Conservation (phyloP, 2,113 vertebrate genomes). For the Menidia beryllina region DNA sequence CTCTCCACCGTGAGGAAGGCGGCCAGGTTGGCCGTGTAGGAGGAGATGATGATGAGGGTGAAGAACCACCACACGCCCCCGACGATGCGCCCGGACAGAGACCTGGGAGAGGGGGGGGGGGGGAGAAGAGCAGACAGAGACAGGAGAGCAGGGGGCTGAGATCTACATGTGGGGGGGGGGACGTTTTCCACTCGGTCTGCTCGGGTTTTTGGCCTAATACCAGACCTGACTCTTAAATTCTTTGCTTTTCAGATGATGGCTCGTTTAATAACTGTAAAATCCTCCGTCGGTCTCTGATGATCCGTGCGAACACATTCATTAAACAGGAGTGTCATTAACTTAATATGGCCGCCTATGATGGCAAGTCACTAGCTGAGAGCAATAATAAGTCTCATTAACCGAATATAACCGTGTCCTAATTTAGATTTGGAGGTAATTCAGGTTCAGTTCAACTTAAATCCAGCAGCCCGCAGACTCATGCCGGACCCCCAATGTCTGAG, state of each 20-base stretch:
- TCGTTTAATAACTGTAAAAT: constrained; percentile 1
- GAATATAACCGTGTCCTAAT: constrained; percentile 26
- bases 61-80: constrained; percentile 99
- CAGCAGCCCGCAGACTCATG: too few species aligned
- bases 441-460: too few species aligned
- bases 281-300: not conserved
- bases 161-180: not conserved
- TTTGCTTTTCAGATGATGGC: not conserved
- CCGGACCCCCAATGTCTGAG: too few species aligned
- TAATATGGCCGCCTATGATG: constrained; percentile 18
- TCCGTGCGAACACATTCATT: not conserved
- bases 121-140: constrained; percentile 20
- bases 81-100: constrained; percentile 95
- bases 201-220: not conserved
- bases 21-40: constrained; percentile 97
- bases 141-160: constrained; percentile 35
- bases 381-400: constrained; percentile 44
- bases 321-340: constrained; percentile 29
- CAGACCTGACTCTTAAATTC: not conserved
- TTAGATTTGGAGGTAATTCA: constrained; percentile 28
- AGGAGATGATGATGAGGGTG: constrained; percentile 98
- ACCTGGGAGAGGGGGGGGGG: constrained; percentile 79
- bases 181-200: not conserved
- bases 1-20: constrained; percentile 98
- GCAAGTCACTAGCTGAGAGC: constrained; percentile 23